Evolutionary conservation across 2,888 invertebrate genomes (phyloP), one percentile per base, ranked within the genome.

Genomic region (Camptogramma bilineatum): DNA sequence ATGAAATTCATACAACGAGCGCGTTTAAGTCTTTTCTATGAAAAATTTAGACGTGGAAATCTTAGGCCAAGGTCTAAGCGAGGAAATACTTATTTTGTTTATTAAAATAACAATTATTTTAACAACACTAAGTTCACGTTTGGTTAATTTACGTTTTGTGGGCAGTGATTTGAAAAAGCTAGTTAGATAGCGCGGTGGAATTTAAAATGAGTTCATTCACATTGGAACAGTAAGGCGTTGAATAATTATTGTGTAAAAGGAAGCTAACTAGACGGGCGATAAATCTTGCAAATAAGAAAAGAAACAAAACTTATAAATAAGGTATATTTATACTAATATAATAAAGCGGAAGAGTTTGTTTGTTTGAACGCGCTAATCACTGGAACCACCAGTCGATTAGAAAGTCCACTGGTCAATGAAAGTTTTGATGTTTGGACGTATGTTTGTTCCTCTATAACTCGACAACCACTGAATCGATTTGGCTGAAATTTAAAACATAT

Each of bases 181-280:
- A 44, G 42, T 10, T 42, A 42, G 57, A 5, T 52, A 46, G 28
- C 51, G 17, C 9, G 34, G 19, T 34, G 19, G 44, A 58, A 58
- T 34, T 53, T 50, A 19, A 28, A 52, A 60, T 55, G 51, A 66
- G 57, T 66, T 62, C 57, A 58, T 17, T 54, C 48, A 65, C 62
- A 46, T 24, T 48, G 9, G 4, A 0, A 2, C 9, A 4, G 42
- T 42, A 42, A 42, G 17, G 17, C 7, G 3, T 44, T 44, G 44
- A 17, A 44, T 39, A 39, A 39, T 28, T 39, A 39, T 8, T 44
- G 7, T 17, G 44, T 44, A 44, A 44, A 4, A n/a, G n/a, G 2
- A 42, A 44, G 44, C 16, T 44, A 44, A 17, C 13, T 1, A 10
- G 42, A 4, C 44, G 13, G 16, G 5, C 17, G 17, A 17, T 44